Base-by-base conservation (phyloP, 1,140 invertebrate genomes). In the Aphidius gifuensis region DNA sequence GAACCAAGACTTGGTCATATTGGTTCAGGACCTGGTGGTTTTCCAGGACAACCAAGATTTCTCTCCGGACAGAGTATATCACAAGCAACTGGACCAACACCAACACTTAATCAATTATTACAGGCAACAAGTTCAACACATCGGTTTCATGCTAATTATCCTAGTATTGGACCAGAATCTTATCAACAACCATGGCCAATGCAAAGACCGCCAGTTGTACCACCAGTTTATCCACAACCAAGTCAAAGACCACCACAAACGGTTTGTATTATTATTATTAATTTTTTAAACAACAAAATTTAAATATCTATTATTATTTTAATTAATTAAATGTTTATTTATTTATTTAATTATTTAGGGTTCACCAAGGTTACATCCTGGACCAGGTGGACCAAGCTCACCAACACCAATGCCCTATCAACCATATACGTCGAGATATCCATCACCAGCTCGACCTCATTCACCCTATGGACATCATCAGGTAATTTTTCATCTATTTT, bases 51-150 rank as follows among this genome's bases (percentile, higher is more conserved):
- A 59, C 79, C 82, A 32, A 78, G 83, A 71, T 83, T 85, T 68
- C 70, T 88, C 48, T 83, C 85, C 3, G 85, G 86, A 23, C 86
- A 87, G 71, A 86, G 79, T 72, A 85, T 88, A 70, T 83, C 85
- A 0, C 91, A 92, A 75, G 89, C 90, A 58, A 87, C 90, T 62
- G 91, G 93, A 53, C 93, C 92, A 16, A 96, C 93, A 49, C 93
- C 94, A 51, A 96, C 93, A 40, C 82, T 96, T 60, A 96, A 96
- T 80, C 93, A 94, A 71, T 81, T 96, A 69, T 83, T 95, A 45
- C 92, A 93, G 79, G 89, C 90, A 43, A 84, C 85, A 2, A 91
- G 90, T 64, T 87, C 89, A 43, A 80, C 83, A 38, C 80, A 82
- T 69, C 71, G 83, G 69, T 83, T 84, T 74, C 83, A 83, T 66